phyloP scores from a whole-genome alignment of 2,113 vertebrate species.

The Gallinago undulata region DNA sequence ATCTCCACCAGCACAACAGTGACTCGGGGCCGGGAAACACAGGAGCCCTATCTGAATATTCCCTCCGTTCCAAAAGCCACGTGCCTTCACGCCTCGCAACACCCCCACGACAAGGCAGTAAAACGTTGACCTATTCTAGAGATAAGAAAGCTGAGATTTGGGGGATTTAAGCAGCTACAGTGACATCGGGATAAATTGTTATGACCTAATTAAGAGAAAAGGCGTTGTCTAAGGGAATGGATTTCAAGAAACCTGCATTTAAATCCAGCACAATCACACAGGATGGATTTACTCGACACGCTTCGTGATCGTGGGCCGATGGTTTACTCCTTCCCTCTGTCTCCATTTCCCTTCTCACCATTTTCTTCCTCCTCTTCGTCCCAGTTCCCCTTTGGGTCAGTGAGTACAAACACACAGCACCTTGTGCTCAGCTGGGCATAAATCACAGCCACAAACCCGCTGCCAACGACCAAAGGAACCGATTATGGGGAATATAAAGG shows the following conservation, averaged over 20 bases:
- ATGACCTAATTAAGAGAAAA: background rate
- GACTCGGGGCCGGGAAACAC: background rate
- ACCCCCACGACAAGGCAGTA: background rate
- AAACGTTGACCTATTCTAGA: background rate
- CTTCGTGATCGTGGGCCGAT: accelerated
- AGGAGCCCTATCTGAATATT: background rate
- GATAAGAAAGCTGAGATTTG: background rate
- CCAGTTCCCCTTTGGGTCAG: background rate
- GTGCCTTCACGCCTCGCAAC: background rate
- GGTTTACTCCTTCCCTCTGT: background rate
- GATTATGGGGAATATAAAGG: too few relatives aligned
- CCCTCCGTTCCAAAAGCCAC: background rate
- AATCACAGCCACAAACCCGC: background rate
- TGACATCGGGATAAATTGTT: background rate
- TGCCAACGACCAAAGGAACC: accelerated
- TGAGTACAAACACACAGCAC: accelerated
- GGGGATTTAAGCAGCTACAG: background rate
- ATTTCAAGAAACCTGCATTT: background rate
- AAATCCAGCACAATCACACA: background rate
- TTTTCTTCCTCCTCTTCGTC: background rate
- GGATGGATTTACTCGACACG: background rate
- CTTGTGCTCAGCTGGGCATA: background rate
- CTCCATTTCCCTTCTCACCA: background rate
- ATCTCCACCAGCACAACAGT: background rate
- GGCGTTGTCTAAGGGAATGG: background rate